Evolutionary conservation across 2,797 vertebrate genomes (phyloP).

Genomic region (Atherinosoma microstoma): DNA sequence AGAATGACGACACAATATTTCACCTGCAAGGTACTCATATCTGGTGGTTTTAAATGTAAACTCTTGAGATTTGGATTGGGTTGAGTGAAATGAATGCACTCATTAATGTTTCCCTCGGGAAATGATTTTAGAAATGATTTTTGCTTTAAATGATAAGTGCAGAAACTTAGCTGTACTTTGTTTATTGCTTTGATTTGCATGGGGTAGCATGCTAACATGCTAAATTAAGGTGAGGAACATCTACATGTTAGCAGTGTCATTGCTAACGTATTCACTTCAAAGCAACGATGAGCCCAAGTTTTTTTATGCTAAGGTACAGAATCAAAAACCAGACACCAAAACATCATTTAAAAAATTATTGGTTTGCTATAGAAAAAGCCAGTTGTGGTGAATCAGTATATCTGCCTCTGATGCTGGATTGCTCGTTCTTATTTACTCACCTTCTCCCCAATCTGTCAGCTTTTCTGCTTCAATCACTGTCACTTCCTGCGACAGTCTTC

Average conservation of each 20-base stretch:
- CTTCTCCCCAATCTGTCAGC: conserved; percentile 21
- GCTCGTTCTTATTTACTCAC: not conserved
- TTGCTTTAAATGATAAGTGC: not conserved
- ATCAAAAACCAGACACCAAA: not conserved
- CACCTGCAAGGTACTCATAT: no score
- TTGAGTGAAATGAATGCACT: not conserved
- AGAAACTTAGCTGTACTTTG: not conserved
- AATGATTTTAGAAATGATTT: no score
- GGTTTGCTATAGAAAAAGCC: not conserved
- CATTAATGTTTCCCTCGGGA: not conserved
- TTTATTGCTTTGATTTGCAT: not conserved
- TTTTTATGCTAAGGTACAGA: not conserved
- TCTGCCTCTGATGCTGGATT: conserved; percentile 13
- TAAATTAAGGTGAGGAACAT: not conserved
- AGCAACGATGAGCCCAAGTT: no score
- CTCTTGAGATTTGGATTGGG: not conserved
- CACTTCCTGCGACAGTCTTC: conserved; percentile 11
- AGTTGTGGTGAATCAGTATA: conserved; percentile 17
- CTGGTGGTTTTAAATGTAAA: not conserved
- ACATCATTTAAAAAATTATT: not conserved
- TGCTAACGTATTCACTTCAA: no score
- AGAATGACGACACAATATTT: not conserved
- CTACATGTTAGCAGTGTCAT: not conserved
- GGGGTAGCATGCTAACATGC: not conserved
- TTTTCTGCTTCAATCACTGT: conserved; percentile 34